Evolutionary conservation across 2,797 vertebrate species (phyloP), one percentile per base, ranked within the genome.

Genomic region (Pitangus sulphuratus): DNA sequence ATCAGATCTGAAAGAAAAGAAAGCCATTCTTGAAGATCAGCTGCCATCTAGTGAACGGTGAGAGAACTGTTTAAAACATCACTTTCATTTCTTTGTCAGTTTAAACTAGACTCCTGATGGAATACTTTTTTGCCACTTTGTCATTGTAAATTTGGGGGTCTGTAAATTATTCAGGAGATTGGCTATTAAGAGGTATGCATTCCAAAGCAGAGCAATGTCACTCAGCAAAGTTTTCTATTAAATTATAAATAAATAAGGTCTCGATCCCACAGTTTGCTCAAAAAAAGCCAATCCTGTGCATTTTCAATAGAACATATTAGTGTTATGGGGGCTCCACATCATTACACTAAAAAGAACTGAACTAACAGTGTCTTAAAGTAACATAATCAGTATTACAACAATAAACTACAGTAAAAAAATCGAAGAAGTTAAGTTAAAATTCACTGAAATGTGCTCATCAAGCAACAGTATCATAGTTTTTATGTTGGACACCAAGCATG

Each of bases 31-130:
- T 97, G 94, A 94, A 89, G 75, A 94, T 91, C 72, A 96, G 85
- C 81, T 97, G 97, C 97, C 97, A 97, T 93, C 97, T 97, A 96
- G 96, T 85, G 97, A 94, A 35, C 5, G 6, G 30, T 50, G 81
- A 83, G 51, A 83, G 87, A 88, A 95, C 9, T 60, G 80, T 83
- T 75, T 51, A 69, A 82, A 92, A 66, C 5, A 8, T 39, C 22
- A 2, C 12, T 45, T 56, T 22, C 30, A 0, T 12, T 4, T 50
- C 39, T 77, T 61, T 37, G 14, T 39, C 37, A 39, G 31, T 65
- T 89, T 65, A 53, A 95, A 48, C 22, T 15, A 69, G 42, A 65
- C 85, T 93, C 13, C 68, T 62, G 16, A 8, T 31, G 31, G 47
- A 81, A 53, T 24, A 66, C 8, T 10, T 81, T 77, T 68, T 86